Evolutionary conservation across 1,140 invertebrate species (phyloP).

Genomic region (Halotydeus destructor): DNA sequence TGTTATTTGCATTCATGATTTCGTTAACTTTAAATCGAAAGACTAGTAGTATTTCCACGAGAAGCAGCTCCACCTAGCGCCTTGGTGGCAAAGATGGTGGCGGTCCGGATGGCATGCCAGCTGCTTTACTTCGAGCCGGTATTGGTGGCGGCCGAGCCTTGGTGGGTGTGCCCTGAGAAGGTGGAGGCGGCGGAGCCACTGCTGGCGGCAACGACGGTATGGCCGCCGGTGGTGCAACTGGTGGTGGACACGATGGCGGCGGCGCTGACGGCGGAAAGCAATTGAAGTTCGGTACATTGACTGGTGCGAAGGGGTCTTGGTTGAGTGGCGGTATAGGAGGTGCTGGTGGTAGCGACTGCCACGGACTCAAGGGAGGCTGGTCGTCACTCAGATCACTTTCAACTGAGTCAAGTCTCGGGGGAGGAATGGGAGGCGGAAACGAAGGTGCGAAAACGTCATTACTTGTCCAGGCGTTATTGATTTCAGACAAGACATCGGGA

Average conservation of each 20-base stretch:
- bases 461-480: background rate
- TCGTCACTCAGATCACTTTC: background rate
- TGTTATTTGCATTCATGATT: no score
- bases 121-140: conserved; percentile 5
- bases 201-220: background rate
- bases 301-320: conserved; percentile 5
- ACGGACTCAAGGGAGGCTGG: background rate
- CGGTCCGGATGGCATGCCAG: no score
- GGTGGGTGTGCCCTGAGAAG: background rate
- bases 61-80: no score
- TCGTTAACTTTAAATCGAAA: no score
- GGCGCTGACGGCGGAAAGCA: no score
- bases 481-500: background rate
- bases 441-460: background rate
- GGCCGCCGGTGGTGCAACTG: background rate
- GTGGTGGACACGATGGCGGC: background rate
- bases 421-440: conserved; percentile 4
- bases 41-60: no score
- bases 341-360: background rate
- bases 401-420: conserved; percentile 4
- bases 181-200: background rate
- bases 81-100: no score
- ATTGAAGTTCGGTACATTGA: background rate
- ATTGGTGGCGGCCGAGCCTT: conserved; percentile 8
- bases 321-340: conserved; percentile 3